Base-by-base conservation (phyloP, 2,888 invertebrate species). In the Amphipoea lucens region DNA sequence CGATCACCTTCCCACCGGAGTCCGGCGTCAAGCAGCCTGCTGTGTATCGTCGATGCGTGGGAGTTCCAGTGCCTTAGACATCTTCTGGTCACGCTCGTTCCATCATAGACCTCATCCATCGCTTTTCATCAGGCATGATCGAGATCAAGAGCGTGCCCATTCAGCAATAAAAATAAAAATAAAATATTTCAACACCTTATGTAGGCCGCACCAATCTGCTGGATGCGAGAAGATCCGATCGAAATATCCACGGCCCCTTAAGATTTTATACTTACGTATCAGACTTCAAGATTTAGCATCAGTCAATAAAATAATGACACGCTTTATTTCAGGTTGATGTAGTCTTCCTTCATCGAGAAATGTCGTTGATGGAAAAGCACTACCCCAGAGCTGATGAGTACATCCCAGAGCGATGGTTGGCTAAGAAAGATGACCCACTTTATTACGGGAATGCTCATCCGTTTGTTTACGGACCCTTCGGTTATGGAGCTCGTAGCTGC, bases 371-470 rank as follows among this genome's bases (percentile, higher is more conserved):
- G 90, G 98, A 98, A 23, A 94, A 97, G 76, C 97, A 98, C 87
- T 98, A 98, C 90, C 96, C 97, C 0, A 95, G 97, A n/a, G 96
- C 98, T 11, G 90, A 95, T 0, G 96, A 97, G 78, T 99, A 97
- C 90, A 92, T 98, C 67, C 98, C 99, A 0, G 98, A 98, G 91
- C 95, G 99, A 68, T 99, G 98, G 98, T 86, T 97, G 2, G 88
- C 89, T 23, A 92, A 93, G 0, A 95, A 95, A 82, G 87, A 88
- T 11, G 94, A 96, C 63, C 93, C 94, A 12, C 82, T 96, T n/a
- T 92, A 94, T 82, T 94, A 97, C 65, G 95, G 96, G 62, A 94
- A 96, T 40, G 94, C 96, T 1, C 97, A 98, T 91, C 97, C 97
- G 0, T 98, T 98, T 88, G 97, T 97, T 0, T 97, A 97, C 20